Base-by-base conservation (phyloP, 2,888 invertebrate species). In the Theretra japonica region DNA sequence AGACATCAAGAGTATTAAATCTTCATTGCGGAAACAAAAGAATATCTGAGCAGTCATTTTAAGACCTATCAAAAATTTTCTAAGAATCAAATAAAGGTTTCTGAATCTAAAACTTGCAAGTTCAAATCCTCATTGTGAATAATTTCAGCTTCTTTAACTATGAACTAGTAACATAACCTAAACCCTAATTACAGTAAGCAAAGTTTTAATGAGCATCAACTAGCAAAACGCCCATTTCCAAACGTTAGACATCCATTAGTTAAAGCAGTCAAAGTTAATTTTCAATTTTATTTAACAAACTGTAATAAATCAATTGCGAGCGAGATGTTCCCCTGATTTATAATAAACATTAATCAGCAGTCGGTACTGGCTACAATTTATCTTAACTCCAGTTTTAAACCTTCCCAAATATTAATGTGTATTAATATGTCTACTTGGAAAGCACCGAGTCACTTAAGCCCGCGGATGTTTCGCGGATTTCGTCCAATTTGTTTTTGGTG, bases 321-420 rank as follows among this genome's bases (percentile, higher is more conserved):
- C 23, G 65, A 65, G 48, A 65, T 65, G 65, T 25, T 17, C 48
- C 4, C 41, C 41, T 70, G 70, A 70, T 62, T 70, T 62, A 70
- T 62, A 70, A 53, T 62, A 33, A 62, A 53, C 50, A 70, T 70
- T 70, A 70, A 30, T 70, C 33, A 70, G 30, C 53, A 50, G 62
- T 70, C 70, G 30, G 62, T 62, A 19, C 33, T 33, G 53, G 53
- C 30, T 30, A 30, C 53, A 30, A 70, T 70, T 70, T 70, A 53
- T 70, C 70, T 70, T 62, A 70, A 70, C 62, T 70, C 30, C 21
- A 21, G 60, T 70, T 70, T 70, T 30, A 70, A 70, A 70, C 60
- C 62, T 30, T 62, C 21, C 23, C 23, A 59, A 59, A 50, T 70
- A 53, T 62, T 65, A 65, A 65, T 48, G 65, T 65, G 2, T 65